phyloP scores from a whole-genome alignment of 2,113 vertebrate genomes.

The Hyperoodon ampullatus region DNA sequence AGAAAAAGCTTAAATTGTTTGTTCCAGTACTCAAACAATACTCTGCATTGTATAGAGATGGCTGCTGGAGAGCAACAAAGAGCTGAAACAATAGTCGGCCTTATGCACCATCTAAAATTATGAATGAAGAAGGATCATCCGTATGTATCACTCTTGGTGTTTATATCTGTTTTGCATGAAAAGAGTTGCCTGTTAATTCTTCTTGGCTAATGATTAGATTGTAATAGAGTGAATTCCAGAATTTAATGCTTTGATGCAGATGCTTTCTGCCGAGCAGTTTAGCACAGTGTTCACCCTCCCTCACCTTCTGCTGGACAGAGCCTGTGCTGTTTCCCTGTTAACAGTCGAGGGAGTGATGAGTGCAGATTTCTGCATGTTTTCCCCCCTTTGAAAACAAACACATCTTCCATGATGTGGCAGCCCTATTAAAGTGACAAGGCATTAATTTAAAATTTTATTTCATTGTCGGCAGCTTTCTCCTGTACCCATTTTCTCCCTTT shows the following conservation, averaged over 20 bases:
- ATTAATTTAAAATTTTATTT: constrained; percentile 31
- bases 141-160: constrained; percentile 72
- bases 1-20: constrained; percentile 82
- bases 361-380: constrained; percentile 71
- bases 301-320: constrained; percentile 75
- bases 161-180: constrained; percentile 82
- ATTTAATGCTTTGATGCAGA: constrained; percentile 72
- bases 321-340: constrained; percentile 73
- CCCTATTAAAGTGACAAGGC: not conserved
- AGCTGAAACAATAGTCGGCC: constrained; percentile 69
- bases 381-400: constrained; percentile 25
- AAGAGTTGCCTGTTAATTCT: constrained; percentile 81
- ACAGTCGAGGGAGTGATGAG: constrained; percentile 65
- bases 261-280: constrained; percentile 73
- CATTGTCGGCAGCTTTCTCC: not conserved
- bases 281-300: constrained; percentile 80
- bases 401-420: constrained; percentile 50
- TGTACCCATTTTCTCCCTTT: not conserved
- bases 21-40: constrained; percentile 80
- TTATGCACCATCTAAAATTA: constrained; percentile 74
- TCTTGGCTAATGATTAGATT: constrained; percentile 77
- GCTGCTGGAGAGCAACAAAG: constrained; percentile 66
- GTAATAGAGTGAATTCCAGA: constrained; percentile 70
- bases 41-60: constrained; percentile 74
- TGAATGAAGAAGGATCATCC: constrained; percentile 81